Base-by-base conservation (phyloP, 2,797 vertebrate species). In the Sebastes oblongus region DNA sequence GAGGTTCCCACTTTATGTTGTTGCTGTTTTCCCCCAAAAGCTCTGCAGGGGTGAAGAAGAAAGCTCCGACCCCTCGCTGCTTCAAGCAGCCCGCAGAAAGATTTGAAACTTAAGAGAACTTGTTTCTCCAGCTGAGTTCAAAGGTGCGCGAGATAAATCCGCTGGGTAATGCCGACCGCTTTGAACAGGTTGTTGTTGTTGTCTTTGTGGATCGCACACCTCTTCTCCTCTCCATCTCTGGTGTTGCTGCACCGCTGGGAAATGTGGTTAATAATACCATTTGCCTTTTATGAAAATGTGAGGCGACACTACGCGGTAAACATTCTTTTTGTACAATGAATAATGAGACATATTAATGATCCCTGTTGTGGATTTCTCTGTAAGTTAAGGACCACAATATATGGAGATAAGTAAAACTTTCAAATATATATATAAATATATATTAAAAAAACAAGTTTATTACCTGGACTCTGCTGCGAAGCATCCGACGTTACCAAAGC, bases 401-500 rank as follows among this genome's bases (percentile, higher is more conserved):
- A 50, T 0, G 12, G 60, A 72, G 27, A 27, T 7, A 42, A 67
- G 6, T n/a, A 25, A 75, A 73, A 54, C 11, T 2, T 18, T 70
- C 1, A 66, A 36, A 52, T 69, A 70, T 64, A 20, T 46, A 42
- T 42, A 42, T 16, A 42, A 16, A 42, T 42, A 1, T 16, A 42
- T 3, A 0, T 42, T 0, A 52, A 52, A 3, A 55, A 62, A 75
- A 32, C 0, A 67, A 20, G 65, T 71, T 22, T 11, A 76, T 93
- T 90, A 95, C 94, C 95, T 94, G 89, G 77, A 84, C 75, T 88
- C 66, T 8, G 42, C 67, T 68, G 85, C 58, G 77, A 81, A 77
- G 80, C 66, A 68, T 86, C 81, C 72, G 85, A 39, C 58, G 84
- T 95, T 94, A 96, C 95, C 95, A 96, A 67, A 96, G 95, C 90